Evolutionary conservation across 2,797 vertebrate species (phyloP).

Genomic region (Sitta carolinensis): DNA sequence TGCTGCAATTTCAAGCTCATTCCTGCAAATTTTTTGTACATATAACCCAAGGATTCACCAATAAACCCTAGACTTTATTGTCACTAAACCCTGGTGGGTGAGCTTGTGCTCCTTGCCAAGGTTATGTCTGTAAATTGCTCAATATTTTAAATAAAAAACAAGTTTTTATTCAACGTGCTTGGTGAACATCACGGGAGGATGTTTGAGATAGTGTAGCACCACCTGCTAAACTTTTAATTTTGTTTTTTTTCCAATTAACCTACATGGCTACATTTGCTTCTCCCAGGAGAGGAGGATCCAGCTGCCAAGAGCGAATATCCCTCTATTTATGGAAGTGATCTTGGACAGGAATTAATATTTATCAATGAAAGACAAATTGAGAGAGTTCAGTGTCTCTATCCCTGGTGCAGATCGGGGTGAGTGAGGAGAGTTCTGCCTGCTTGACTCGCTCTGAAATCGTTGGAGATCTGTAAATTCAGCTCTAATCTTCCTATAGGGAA

Average conservation of each 20-base stretch:
- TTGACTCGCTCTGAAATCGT: background rate
- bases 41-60: background rate
- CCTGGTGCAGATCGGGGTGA: background rate
- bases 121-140: background rate
- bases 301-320: background rate
- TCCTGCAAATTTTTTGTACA: background rate
- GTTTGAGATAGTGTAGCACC: background rate
- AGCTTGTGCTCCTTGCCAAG: background rate
- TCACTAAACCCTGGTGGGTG: too few species aligned
- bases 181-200: background rate
- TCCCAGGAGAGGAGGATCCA: background rate
- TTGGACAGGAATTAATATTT: background rate
- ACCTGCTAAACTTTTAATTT: background rate
- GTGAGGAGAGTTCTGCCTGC: background rate
- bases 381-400: background rate
- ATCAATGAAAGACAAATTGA: background rate
- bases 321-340: background rate
- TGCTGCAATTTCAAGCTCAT: background rate
- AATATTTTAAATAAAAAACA: background rate
- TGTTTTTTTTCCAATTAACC: fast-evolving
- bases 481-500: background rate
- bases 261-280: background rate
- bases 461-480: background rate
- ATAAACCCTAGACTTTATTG: background rate
- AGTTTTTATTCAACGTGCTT: background rate